phyloP scores from a whole-genome alignment of 2,113 vertebrate genomes.

The Gadus macrocephalus region DNA sequence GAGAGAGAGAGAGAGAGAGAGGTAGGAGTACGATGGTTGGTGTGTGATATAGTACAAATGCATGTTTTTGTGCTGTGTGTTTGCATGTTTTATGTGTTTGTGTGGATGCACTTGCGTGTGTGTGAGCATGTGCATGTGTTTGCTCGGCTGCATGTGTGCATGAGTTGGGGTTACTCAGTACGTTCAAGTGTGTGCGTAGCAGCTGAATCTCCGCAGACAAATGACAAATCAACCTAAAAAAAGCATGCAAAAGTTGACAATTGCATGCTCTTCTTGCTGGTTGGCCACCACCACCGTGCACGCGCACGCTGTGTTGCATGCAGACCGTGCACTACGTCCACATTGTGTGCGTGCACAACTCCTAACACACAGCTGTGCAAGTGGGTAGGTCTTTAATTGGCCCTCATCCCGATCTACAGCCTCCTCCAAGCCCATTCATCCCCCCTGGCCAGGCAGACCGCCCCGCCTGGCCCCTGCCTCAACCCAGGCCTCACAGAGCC shows the following conservation, averaged over 20 bases:
- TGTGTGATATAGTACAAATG: neutral
- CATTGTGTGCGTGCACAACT: too few relatives aligned
- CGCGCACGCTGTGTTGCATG: neutral
- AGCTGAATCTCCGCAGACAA: too few relatives aligned
- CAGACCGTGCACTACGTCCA: too few relatives aligned
- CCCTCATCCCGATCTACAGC: slow-evolving; percentile 26
- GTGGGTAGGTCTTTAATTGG: slow-evolving; percentile 26
- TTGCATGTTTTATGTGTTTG: neutral
- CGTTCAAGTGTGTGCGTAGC: neutral
- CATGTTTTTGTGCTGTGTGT: neutral
- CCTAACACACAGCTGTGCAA: too few relatives aligned
- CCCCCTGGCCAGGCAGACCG: slow-evolving; percentile 4
- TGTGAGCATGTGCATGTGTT: neutral
- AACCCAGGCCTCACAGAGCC: slow-evolving; percentile 29
- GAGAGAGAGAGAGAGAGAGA: too few relatives aligned
- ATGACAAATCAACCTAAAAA: too few relatives aligned
- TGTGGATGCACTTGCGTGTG: neutral
- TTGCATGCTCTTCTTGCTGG: neutral
- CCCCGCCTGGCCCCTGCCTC: slow-evolving; percentile 21
- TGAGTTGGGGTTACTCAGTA: neutral
- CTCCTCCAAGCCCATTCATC: slow-evolving; percentile 29
- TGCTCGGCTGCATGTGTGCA: neutral
- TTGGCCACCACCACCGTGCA: neutral
- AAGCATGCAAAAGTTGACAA: neutral
- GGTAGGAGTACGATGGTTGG: neutral